Conservation (phyloP, 1,140 invertebrate genomes). For the Nebria ingens region DNA sequence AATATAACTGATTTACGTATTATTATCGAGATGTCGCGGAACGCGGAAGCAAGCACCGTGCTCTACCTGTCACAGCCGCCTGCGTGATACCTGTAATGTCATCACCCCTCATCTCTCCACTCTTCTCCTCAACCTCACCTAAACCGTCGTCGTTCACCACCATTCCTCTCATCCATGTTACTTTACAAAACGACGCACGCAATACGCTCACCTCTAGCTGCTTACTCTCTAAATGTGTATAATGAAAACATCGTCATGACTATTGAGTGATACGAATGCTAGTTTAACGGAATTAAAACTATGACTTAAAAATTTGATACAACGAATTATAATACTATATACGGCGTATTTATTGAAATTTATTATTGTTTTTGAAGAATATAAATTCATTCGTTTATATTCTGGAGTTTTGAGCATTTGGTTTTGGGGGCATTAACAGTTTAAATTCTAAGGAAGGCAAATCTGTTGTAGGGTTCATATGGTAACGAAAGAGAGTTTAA, state of each 20-base stretch:
- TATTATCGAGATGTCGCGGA: conserved; percentile 8
- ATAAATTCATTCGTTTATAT: no score
- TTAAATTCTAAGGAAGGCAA: no score
- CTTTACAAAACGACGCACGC: neutral
- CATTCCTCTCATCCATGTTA: neutral
- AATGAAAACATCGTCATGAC: neutral
- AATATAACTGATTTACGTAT: conserved; percentile 8
- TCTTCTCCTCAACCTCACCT: neutral
- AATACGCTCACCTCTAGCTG: neutral
- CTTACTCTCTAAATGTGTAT: neutral
- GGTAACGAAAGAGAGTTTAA: no score
- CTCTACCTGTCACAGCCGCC: conserved; percentile 7
- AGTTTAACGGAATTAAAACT: neutral
- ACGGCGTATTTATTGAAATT: no score
- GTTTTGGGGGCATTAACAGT: no score
- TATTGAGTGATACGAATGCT: neutral
- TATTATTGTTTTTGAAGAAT: no score
- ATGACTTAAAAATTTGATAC: neutral
- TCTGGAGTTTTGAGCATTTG: no score
- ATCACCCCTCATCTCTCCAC: neutral
- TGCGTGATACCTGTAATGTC: conserved; percentile 3
- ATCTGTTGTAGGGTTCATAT: no score
- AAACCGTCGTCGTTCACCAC: neutral
- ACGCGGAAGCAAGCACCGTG: conserved; percentile 3
- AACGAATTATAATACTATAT: no score